phyloP scores from a whole-genome alignment of 2,888 invertebrate genomes.

The Melipona beecheii region DNA sequence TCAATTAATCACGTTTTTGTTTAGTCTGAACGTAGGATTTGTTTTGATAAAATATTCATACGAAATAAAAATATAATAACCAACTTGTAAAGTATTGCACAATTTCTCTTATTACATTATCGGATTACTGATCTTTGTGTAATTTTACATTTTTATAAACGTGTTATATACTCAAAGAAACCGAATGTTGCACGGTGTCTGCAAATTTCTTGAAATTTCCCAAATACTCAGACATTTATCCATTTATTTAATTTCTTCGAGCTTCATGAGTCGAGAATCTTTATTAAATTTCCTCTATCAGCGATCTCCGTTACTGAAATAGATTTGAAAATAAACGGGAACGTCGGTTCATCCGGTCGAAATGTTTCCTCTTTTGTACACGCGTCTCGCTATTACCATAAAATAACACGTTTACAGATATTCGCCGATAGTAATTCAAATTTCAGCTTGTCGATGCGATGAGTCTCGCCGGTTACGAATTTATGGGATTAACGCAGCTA shows the following conservation, averaged over 20 bases:
- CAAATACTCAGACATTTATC: too few species aligned
- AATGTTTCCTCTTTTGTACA: neutral
- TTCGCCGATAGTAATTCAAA: conserved; percentile 12
- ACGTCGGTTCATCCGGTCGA: neutral
- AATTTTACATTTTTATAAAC: too few species aligned
- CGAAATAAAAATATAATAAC: too few species aligned
- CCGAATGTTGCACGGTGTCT: too few species aligned
- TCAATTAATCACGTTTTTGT: neutral
- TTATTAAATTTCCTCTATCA: neutral
- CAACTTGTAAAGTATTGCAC: too few species aligned
- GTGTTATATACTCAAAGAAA: too few species aligned
- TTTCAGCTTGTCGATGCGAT: conserved; percentile 8
- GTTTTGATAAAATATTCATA: neutral
- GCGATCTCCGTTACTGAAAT: neutral
- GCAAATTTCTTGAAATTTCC: too few species aligned
- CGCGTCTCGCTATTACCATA: neutral
- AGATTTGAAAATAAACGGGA: neutral
- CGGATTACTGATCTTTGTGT: too few species aligned
- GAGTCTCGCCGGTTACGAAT: conserved; percentile 12
- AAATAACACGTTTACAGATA: conserved; percentile 11
- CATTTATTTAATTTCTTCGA: neutral
- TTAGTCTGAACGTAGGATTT: neutral
- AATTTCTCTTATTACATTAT: too few species aligned
- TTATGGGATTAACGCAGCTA: conserved; percentile 24
- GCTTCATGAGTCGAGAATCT: too few species aligned